Conservation (phyloP, 2,113 vertebrate genomes). For the Ibidorhyncha struthersii region DNA sequence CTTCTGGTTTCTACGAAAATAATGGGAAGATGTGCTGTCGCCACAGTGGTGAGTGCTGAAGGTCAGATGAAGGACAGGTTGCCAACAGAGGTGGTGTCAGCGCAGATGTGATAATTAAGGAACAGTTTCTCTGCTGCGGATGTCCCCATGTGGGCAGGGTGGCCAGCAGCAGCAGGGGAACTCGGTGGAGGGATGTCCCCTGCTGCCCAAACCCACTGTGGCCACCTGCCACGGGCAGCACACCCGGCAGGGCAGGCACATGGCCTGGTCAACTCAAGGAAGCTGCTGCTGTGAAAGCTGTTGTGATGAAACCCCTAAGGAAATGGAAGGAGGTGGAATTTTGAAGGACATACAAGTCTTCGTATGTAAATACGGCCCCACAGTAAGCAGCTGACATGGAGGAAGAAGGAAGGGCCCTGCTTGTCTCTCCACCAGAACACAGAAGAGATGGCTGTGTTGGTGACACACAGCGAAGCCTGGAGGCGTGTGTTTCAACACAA, state of each 20-base stretch:
- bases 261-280: background rate
- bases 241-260: background rate
- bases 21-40: background rate
- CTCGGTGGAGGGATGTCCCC: accelerated
- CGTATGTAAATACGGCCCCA: background rate
- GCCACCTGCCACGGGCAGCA: background rate
- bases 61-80: background rate
- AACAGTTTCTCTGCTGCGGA: background rate
- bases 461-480: background rate
- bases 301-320: background rate
- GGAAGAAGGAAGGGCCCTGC: background rate
- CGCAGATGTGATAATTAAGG: background rate
- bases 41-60: background rate
- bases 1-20: accelerated
- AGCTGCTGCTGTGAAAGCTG: background rate
- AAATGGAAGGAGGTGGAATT: background rate
- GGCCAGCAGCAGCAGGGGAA: background rate
- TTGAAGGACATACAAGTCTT: background rate
- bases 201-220: background rate
- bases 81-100: accelerated
- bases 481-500: background rate
- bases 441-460: background rate
- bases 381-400: background rate
- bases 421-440: background rate
- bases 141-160: background rate